Base-by-base conservation (phyloP, 1,140 invertebrate genomes). In the Drosophila sechellia region DNA sequence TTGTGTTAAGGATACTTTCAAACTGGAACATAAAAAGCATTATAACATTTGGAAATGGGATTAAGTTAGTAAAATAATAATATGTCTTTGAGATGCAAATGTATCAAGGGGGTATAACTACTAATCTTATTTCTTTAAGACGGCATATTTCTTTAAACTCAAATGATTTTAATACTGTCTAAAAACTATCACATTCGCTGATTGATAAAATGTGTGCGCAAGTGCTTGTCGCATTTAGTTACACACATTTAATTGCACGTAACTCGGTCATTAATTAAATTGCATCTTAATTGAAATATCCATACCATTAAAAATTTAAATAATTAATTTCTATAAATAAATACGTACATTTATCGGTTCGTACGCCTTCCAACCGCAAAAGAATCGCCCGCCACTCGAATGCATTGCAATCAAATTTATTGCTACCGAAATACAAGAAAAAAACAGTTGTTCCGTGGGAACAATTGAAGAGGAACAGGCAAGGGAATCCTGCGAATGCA, bases 381-480 rank as follows among this genome's bases (percentile, higher is more conserved):
- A 70, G 77, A 79, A 59, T 59, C 60, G 40, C 57, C 57, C 35
- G 48, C 71, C 70, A 59, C 54, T 68, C 71, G 78, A 76, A 80
- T 75, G 63, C 70, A 60, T 76, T 64, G 77, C 78, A 80, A 81
- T 81, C 66, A 72, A 81, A 81, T 81, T 81, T 81, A 81, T 81
- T 81, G 66, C 78, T 27, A 72, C 42, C 43, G 60, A 79, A 50
- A 66, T 27, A 45, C 22, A 37, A 69, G 22, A 27, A 69, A 31
- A 20, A 56, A 43, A 46, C 56, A 43, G 65, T 39, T 35, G 22
- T 39, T 13, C 70, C 54, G 53, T 34, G 27, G 37, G 15, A 65
- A 54, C 77, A 68, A 79, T 79, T 43, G 49, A 46, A 68, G 46
- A 53, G 73, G 48, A 46, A 76, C 22, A 54, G 45, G 27, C 20